Evolutionary conservation across 2,888 invertebrate species (phyloP).

Genomic region (Linnaemya tessellans): DNA sequence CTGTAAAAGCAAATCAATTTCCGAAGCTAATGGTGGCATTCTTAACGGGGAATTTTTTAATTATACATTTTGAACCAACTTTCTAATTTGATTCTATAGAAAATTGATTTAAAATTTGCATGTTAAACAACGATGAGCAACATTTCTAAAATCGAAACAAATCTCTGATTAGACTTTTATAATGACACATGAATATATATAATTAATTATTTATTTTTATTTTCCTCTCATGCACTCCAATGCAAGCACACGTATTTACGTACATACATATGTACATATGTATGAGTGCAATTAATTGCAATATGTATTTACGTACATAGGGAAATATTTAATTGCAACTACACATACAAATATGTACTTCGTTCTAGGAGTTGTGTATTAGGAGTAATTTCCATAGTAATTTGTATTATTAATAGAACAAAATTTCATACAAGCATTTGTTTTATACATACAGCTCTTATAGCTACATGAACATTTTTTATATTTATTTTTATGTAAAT

Average conservation of each 20-base stretch:
- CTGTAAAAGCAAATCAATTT: no score
- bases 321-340: background rate
- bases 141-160: background rate
- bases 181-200: background rate
- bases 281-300: background rate
- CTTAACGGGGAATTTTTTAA: background rate
- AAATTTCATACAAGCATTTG: no score
- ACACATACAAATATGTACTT: no score
- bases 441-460: no score
- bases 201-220: background rate
- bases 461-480: no score
- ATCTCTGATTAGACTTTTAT: background rate
- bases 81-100: background rate
- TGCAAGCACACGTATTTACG: background rate
- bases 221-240: background rate
- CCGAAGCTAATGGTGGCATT: no score
- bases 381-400: no score
- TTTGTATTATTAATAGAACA: no score
- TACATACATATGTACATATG: background rate
- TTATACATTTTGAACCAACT: background rate
- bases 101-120: background rate
- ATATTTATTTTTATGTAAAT: no score
- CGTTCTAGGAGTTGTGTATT: no score
- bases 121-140: background rate
- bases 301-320: background rate